Base-by-base conservation (phyloP, 2,797 vertebrate genomes). In the Melanogrammus aeglefinus region DNA sequence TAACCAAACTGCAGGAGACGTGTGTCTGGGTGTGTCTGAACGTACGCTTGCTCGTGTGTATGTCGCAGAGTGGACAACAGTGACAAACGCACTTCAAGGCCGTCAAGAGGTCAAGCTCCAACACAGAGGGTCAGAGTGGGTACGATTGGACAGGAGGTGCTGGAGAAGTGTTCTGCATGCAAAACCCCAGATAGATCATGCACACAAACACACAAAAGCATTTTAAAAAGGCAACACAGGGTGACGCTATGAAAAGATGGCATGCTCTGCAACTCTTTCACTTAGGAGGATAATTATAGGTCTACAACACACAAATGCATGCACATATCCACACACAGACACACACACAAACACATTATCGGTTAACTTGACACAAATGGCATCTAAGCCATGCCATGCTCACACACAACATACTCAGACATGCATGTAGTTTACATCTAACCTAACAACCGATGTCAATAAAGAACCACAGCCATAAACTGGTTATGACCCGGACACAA, bases 151-250 rank as follows among this genome's bases (percentile, higher is more conserved):
- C 39, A 41, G 39, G 39, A 10, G 39, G 0, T 13, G 39, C 39
- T 41, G 39, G 39, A 41, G 9, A 14, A 41, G 12, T 13, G 39
- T 13, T 2, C 9, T 41, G 39, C 39, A 13, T 73, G 14, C 31
- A 29, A 7, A 24, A 24, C 27, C 66, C 16, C 66, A 69, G n/a
- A 27, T 3, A 27, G 6, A 27, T 2, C 38, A 41, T 13, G 24
- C 24, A 74, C 73, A 74, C 73, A 74, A 16, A 39, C 73, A 41
- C 73, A 47, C 24, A 44, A 38, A 74, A 7, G 39, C 73, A 35
- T 21, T 24, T 27, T 24, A 24, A 70, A 29, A 29, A 24, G 27
- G 57, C 7, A 57, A 63, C 57, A 24, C 24, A 1, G 24, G 7
- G 57, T 24, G 24, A 8, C 57, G 57, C n/a, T n/a, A 63, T 21